Evolutionary conservation across 2,797 vertebrate genomes (phyloP).

Genomic region (Pseudochirops corinnae): DNA sequence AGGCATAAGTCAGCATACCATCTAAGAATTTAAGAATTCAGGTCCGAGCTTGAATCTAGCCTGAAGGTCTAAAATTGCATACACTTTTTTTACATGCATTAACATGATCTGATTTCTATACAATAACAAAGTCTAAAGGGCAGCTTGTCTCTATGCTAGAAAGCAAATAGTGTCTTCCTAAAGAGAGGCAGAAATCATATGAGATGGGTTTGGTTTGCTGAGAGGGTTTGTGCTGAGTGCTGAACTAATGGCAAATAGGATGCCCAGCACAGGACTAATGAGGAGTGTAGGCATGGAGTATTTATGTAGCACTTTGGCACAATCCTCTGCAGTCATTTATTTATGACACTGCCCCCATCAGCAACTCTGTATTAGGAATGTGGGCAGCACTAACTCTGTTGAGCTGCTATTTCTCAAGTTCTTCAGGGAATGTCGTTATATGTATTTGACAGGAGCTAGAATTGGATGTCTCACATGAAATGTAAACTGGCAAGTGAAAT

Average conservation of each 20-base stretch:
- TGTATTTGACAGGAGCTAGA: neutral
- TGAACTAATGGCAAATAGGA: neutral
- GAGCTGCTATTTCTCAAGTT: neutral
- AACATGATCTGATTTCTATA: neutral
- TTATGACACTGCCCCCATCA: neutral
- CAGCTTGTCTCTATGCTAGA: rapidly evolving
- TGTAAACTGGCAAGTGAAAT: neutral
- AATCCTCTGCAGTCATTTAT: no score
- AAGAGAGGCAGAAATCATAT: neutral
- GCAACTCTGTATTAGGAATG: neutral
- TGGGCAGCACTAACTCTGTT: neutral
- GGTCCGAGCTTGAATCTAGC: neutral
- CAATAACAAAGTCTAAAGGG: neutral
- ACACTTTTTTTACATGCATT: neutral
- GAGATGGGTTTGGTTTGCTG: neutral
- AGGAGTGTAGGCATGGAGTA: neutral
- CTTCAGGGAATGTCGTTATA: neutral
- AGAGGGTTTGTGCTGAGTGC: neutral
- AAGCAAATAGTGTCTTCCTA: neutral
- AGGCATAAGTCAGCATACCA: neutral
- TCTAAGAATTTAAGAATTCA: neutral
- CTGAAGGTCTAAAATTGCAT: neutral
- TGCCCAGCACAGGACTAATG: neutral
- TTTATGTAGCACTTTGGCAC: neutral
- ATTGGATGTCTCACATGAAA: neutral